Evolutionary conservation across 2,797 vertebrate species (phyloP), one percentile per base, ranked within the genome.

Genomic region (Chiroxiphia lanceolata): DNA sequence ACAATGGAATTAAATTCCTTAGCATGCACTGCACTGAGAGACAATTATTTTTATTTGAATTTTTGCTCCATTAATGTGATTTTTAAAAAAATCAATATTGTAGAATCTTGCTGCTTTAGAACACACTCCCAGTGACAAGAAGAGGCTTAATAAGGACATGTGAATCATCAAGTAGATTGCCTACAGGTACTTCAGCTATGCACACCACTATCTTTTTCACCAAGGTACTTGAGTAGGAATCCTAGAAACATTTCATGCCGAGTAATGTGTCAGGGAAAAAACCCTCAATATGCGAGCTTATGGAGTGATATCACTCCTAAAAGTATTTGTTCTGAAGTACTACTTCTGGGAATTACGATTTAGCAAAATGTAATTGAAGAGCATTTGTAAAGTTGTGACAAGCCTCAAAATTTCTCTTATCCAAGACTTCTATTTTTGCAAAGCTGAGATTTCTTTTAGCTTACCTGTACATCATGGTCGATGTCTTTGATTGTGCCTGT

Each of bases 131-230:
- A 47, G 54, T 69, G 85, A 89, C 65, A 38, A 72, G 31, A 51
- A 77, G 45, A 94, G 50, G 34, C 68, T 70, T 90, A 90, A 97
- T 89, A 70, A 89, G 72, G 51, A 61, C 20, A 22, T 65, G 40
- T 80, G 83, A 95, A 74, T 93, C 77, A 84, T 91, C 83, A 80
- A 56, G 85, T 68, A 64, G 56, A 57, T 90, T 96, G 71, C 68
- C 47, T 71, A 33, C 42, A 92, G 60, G 75, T 97, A 51, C 67
- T 95, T 75, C 45, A 80, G 64, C 76, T 82, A 54, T 40, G 31
- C 42, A 48, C 67, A 65, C 27, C 3, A 2, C 80, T 91, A 1
- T 82, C 23, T 89, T 84, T 86, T 84, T 59, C 86, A 56, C 44
- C 63, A 33, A 72, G n/a, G 68, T 84, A 51, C 63, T 54, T 79